phyloP scores from a whole-genome alignment of 2,113 vertebrate genomes.

The Gopherus flavomarginatus region DNA sequence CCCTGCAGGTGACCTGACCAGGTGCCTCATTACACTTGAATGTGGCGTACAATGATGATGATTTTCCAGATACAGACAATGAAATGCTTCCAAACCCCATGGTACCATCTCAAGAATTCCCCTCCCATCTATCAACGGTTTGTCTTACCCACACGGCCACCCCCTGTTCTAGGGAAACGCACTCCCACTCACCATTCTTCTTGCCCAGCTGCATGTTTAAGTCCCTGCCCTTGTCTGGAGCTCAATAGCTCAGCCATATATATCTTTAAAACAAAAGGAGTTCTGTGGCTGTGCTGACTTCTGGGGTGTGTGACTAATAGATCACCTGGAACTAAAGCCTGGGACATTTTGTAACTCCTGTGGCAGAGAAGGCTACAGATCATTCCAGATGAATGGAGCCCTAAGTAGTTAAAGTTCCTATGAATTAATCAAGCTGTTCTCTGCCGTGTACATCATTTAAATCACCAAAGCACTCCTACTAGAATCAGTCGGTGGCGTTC shows the following conservation, averaged over 20 bases:
- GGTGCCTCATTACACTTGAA: neutral
- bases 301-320: neutral
- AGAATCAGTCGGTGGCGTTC: neutral
- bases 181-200: neutral
- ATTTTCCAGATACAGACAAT: neutral
- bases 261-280: neutral
- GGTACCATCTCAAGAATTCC: neutral
- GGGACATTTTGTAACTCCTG: slow-evolving; percentile 46
- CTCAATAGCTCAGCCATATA: rapidly evolving
- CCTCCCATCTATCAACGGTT: rapidly evolving
- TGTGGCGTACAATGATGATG: rapidly evolving
- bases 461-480: slow-evolving; percentile 34
- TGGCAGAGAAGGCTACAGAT: slow-evolving; percentile 18
- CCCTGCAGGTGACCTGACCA: neutral
- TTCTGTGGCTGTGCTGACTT: neutral
- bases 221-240: neutral
- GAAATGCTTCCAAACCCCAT: neutral
- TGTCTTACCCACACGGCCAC: neutral
- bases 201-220: neutral
- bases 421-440: slow-evolving; percentile 67
- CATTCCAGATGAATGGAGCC: slow-evolving; percentile 57
- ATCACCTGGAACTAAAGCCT: slow-evolving; percentile 31
- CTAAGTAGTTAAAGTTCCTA: slow-evolving; percentile 28
- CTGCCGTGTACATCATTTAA: slow-evolving; percentile 50
- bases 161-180: neutral